phyloP scores from a whole-genome alignment of 2,888 invertebrate species.

The Arrhopalites spinosus region DNA sequence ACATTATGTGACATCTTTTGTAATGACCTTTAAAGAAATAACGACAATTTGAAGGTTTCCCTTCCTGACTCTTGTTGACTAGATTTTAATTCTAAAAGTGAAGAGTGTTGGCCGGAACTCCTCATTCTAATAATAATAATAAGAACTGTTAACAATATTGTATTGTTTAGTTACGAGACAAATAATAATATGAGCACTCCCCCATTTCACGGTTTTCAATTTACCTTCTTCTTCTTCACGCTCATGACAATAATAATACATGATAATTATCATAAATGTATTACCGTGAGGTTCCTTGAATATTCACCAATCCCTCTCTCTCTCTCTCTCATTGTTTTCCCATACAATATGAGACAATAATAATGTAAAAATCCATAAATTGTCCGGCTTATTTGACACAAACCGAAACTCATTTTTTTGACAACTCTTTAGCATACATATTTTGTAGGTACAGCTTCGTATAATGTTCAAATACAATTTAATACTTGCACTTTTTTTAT shows the following conservation, averaged over 20 bases:
- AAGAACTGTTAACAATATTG: neutral
- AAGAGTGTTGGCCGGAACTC: neutral
- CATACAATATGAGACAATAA: neutral
- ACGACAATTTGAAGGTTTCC: neutral
- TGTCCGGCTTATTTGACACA: neutral
- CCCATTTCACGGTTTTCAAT: slow-evolving; percentile 3
- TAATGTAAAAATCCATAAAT: neutral
- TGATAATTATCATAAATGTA: too few species aligned
- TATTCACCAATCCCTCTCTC: neutral
- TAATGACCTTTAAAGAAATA: neutral
- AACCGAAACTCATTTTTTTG: too few species aligned
- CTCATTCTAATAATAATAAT: neutral
- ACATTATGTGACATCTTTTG: neutral
- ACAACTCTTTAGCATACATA: too few species aligned
- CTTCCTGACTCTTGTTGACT: neutral
- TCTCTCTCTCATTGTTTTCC: neutral
- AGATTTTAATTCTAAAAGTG: neutral
- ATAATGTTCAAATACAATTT: too few species aligned
- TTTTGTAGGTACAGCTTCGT: too few species aligned
- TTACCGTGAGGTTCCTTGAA: neutral
- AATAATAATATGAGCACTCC: neutral
- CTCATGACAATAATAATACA: neutral
- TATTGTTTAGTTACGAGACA: neutral
- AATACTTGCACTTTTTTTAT: too few species aligned
- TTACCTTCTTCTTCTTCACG: neutral